Conservation (phyloP, 2,888 invertebrate species). For the Polydrusus tereticollis region DNA sequence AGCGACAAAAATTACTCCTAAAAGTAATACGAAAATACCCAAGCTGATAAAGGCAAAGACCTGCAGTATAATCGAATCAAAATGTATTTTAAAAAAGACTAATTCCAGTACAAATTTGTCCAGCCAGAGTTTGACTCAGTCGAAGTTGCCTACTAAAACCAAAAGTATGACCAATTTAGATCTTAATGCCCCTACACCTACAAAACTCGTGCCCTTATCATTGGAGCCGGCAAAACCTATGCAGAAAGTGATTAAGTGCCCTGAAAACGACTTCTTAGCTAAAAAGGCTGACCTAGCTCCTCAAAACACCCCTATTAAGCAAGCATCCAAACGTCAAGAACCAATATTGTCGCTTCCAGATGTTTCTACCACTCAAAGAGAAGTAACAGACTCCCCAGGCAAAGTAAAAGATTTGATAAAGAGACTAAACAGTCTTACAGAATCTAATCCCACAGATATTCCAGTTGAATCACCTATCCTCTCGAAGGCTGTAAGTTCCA, state of each 20-base stretch:
- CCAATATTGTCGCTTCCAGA: neutral
- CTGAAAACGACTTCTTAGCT: too few species aligned
- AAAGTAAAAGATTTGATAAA: conserved; percentile 61
- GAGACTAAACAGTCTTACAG: conserved; percentile 58
- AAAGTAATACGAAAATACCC: conserved; percentile 64
- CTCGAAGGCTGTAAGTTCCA: conserved; percentile 60
- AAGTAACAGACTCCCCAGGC: conserved; percentile 35
- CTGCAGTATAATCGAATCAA: conserved; percentile 78
- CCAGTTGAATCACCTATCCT: conserved; percentile 41
- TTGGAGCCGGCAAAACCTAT: conserved; percentile 9
- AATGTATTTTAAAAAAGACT: conserved; percentile 75
- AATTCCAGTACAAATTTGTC: conserved; percentile 67
- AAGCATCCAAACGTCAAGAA: neutral
- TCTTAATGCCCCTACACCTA: conserved; percentile 30
- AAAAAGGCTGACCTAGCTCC: too few species aligned
- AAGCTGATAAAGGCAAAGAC: conserved; percentile 79
- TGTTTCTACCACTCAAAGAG: neutral
- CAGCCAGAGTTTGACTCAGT: neutral
- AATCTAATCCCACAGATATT: conserved; percentile 21
- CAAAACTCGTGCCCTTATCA: conserved; percentile 39
- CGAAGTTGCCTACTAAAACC: conserved; percentile 53
- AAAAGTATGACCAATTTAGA: conserved; percentile 59
- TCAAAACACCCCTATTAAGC: conserved; percentile 11
- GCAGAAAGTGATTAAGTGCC: too few species aligned
- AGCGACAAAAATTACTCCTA: conserved; percentile 3